These are phyloP conservation scores for Asobara japonica DNA, from an alignment of 1,140 invertebrate genomes.

Conservation along the genomic window DNA sequence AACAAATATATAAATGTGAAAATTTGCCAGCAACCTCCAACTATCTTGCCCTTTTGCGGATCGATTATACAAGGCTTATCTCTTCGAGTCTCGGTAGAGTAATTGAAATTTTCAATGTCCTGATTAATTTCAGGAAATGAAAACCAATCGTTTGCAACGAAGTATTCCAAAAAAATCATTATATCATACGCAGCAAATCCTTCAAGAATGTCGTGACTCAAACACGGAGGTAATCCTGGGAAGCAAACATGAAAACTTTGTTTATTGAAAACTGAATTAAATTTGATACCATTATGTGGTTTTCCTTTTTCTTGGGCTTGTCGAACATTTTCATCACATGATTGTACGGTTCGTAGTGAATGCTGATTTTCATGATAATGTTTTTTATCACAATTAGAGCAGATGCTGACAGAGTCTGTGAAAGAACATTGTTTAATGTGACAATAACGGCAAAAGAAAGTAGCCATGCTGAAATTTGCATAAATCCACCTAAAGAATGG, in stretches of 20 bases:
- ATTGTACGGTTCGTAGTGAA: not conserved
- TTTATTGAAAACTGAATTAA: conserved; percentile 41
- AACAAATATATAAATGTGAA: conserved; percentile 19
- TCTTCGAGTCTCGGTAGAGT: not conserved
- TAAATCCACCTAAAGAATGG: conserved; percentile 31
- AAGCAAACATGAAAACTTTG: conserved; percentile 39
- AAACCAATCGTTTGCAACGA: not conserved
- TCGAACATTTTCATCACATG: not conserved
- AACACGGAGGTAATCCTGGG: conserved; percentile 37
- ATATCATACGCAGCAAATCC: conserved; percentile 27
- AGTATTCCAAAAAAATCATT: not conserved
- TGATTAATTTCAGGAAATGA: not conserved
- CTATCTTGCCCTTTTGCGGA: not conserved
- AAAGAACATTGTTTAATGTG: conserved; percentile 23
- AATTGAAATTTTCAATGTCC: not conserved
- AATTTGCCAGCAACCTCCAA: conserved; percentile 19
- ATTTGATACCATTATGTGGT: conserved; percentile 34
- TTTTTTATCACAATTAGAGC: not conserved
- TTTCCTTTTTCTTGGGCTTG: not conserved
- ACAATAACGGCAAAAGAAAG: conserved; percentile 36
- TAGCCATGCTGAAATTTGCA: conserved; percentile 28
- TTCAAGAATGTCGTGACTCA: conserved; percentile 31
- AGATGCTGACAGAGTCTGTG: not conserved
- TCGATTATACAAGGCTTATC: not conserved
- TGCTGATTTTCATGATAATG: too few species aligned